Evolutionary conservation across 2,113 vertebrate species (phyloP).

Genomic region (Caretta caretta): DNA sequence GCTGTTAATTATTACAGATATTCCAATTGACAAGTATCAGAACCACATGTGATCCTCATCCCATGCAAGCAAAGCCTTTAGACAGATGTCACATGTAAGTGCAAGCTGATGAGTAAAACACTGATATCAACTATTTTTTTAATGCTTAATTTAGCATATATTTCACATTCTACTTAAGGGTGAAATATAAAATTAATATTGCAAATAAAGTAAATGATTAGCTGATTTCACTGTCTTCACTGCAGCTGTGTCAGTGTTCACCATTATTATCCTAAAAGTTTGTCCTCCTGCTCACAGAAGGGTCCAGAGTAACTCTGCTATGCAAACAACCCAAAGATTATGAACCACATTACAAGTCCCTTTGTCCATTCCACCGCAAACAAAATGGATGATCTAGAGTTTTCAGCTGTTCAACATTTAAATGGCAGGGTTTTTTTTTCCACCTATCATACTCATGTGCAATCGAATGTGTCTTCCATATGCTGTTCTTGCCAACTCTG

Average conservation of each 20-base stretch:
- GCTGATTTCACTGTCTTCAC: background rate
- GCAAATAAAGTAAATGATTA: slow-evolving; percentile 60
- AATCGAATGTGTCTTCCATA: slow-evolving; percentile 73
- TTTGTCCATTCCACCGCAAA: slow-evolving; percentile 65
- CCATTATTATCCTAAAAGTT: slow-evolving; percentile 53
- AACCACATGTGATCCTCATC: slow-evolving; percentile 31
- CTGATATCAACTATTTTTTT: slow-evolving; percentile 17
- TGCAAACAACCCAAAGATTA: slow-evolving; percentile 41
- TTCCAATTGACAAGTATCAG: slow-evolving; percentile 44
- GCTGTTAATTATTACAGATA: background rate
- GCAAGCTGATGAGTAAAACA: background rate
- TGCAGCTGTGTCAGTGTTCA: background rate
- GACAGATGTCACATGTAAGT: slow-evolving; percentile 60
- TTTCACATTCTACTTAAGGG: slow-evolving; percentile 35
- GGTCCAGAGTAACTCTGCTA: slow-evolving; percentile 50
- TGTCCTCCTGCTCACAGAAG: slow-evolving; percentile 57
- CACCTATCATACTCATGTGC: slow-evolving; percentile 77
- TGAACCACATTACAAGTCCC: slow-evolving; percentile 54
- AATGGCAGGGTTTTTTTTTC: slow-evolving; percentile 75
- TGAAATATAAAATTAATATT: slow-evolving; percentile 64
- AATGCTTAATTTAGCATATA: slow-evolving; percentile 70
- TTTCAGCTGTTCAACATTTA: slow-evolving; percentile 73
- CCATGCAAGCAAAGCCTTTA: slow-evolving; percentile 61
- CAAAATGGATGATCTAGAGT: slow-evolving; percentile 71
- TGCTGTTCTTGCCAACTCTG: slow-evolving; percentile 78